Conservation (phyloP, 2,113 vertebrate species). For the Anolis carolinensis region DNA sequence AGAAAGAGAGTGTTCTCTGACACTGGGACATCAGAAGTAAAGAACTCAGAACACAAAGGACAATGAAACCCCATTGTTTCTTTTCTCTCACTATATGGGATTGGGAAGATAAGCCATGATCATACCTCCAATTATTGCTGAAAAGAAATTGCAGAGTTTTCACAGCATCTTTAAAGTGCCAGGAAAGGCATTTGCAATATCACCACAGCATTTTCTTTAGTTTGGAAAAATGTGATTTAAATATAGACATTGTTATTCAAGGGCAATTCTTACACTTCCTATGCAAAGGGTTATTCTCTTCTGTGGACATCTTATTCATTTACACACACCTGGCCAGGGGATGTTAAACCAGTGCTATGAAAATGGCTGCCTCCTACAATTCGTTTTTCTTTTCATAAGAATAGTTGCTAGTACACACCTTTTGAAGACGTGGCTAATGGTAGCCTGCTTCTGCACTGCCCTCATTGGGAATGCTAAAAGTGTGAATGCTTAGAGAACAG, state of each 20-base stretch:
- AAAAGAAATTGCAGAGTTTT: neutral
- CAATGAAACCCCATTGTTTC: neutral
- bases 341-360: constrained; percentile 45
- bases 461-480: constrained; percentile 60
- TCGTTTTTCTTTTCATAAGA: constrained; percentile 44
- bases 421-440: constrained; percentile 35
- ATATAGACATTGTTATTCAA: neutral
- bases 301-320: neutral
- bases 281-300: neutral
- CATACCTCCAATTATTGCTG: neutral
- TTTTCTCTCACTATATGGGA: too few relatives aligned
- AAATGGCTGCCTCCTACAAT: constrained; percentile 58
- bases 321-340: neutral
- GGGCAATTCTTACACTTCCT: neutral
- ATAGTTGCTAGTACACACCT: constrained; percentile 40
- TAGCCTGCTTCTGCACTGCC: constrained; percentile 38
- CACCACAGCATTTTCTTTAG: neutral
- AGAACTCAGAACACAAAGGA: neutral
- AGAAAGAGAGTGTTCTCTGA: neutral
- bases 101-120: neutral
- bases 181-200: neutral
- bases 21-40: neutral
- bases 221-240: neutral
- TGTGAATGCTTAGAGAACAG: constrained; percentile 55
- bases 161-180: neutral